phyloP scores from a whole-genome alignment of 1,140 invertebrate species.

The Cotesia typhae region DNA sequence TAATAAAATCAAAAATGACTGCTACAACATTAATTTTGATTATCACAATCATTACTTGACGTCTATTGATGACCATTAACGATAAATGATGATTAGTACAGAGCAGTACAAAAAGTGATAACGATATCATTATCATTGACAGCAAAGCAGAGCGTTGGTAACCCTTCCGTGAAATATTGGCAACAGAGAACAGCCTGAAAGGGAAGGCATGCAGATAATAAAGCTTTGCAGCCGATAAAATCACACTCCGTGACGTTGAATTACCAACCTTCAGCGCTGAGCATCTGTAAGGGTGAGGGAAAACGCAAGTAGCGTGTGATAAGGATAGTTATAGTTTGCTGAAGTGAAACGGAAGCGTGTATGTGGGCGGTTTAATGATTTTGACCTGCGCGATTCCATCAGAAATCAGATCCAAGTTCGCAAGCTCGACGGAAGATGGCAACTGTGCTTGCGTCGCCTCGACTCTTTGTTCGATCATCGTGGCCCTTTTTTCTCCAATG shows the following conservation, averaged over 20 bases:
- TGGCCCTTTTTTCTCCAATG: too few relatives aligned
- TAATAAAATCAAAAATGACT: too few relatives aligned
- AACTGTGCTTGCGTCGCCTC: constrained; percentile 38
- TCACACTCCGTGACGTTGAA: constrained; percentile 47
- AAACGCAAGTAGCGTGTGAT: constrained; percentile 3
- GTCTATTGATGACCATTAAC: too few relatives aligned
- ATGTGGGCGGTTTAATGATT: constrained; percentile 40
- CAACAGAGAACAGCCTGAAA: constrained; percentile 38
- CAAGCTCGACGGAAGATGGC: constrained; percentile 52
- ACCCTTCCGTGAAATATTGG: constrained; percentile 42
- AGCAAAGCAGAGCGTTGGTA: constrained; percentile 50
- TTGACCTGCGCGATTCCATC: constrained; percentile 37
- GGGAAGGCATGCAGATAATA: constrained; percentile 18
- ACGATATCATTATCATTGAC: background rate
- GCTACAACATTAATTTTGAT: too few relatives aligned
- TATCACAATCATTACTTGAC: too few relatives aligned
- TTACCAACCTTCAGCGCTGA: constrained; percentile 45
- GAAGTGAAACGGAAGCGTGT: constrained; percentile 17
- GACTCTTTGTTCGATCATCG: background rate
- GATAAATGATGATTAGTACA: background rate
- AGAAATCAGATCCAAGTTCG: constrained; percentile 36
- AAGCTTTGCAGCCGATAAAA: constrained; percentile 57
- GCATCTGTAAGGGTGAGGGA: constrained; percentile 33
- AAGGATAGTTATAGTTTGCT: constrained; percentile 23
- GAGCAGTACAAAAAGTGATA: background rate